These are phyloP conservation scores for Drosophila persimilis DNA, from an alignment of 1,140 invertebrate genomes.

Conservation along the genomic window DNA sequence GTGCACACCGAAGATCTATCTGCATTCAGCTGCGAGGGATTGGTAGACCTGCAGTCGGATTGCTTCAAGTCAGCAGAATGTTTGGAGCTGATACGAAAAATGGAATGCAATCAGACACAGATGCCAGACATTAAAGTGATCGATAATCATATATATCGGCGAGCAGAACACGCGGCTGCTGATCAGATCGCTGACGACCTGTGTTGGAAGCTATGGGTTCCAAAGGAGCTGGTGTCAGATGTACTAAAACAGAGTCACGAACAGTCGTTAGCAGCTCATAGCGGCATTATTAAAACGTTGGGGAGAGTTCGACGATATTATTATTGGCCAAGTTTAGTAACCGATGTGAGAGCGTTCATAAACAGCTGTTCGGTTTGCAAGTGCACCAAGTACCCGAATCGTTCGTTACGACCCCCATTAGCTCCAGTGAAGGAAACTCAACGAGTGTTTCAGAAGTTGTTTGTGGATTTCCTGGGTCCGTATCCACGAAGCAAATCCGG, in stretches of 20 bases:
- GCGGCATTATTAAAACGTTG: constrained; percentile 9
- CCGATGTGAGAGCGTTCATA: constrained; percentile 1
- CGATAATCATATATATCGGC: constrained; percentile 3
- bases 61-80: background rate
- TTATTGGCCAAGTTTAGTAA: constrained; percentile 1
- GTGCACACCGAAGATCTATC: constrained; percentile 7
- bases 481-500: too few species aligned
- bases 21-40: background rate
- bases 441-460: too few species aligned
- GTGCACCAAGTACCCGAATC: constrained; percentile 3
- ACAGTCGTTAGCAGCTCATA: background rate
- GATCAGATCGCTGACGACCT: background rate
- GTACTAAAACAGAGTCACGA: background rate
- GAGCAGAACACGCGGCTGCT: constrained; percentile 1
- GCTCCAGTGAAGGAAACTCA: too few species aligned
- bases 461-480: background rate
- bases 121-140: constrained; percentile 8
- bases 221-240: background rate
- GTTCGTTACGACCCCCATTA: too few species aligned
- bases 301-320: constrained; percentile 6
- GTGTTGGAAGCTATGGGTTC: constrained; percentile 8
- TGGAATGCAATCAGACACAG: background rate
- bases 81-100: background rate
- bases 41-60: too few species aligned
- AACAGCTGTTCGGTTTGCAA: constrained; percentile 1